Conservation (phyloP, 2,113 vertebrate species). For the Tachysurus fulvidraco region DNA sequence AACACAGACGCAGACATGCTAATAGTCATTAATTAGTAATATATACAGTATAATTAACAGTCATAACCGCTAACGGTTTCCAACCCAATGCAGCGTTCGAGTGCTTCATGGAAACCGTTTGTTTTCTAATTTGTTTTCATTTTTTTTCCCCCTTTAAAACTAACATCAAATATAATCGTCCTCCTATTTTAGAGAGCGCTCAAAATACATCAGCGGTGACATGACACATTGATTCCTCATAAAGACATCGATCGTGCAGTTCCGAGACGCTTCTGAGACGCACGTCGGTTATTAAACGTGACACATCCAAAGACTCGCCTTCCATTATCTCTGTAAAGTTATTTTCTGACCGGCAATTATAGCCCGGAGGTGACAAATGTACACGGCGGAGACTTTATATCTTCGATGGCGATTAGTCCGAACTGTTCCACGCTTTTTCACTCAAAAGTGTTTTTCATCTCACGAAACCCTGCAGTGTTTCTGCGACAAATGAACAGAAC, state of each 20-base stretch:
- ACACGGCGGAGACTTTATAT: not conserved
- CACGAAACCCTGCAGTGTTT: not conserved
- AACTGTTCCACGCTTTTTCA: not conserved
- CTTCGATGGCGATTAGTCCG: slow-evolving; percentile 1
- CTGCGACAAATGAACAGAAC: not conserved
- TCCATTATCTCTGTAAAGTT: not conserved
- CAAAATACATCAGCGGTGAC: not conserved
- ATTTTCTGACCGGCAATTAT: slow-evolving; percentile 9
- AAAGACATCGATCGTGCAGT: not conserved
- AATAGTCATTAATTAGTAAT: not conserved
- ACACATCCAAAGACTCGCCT: not conserved
- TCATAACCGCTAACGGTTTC: not conserved
- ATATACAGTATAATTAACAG: not conserved
- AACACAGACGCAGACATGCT: not conserved
- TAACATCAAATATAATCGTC: not conserved
- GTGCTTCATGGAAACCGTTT: not conserved
- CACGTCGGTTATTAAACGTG: slow-evolving; percentile 4
- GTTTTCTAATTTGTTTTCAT: not conserved
- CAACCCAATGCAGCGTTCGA: not conserved
- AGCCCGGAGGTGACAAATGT: slow-evolving; percentile 14
- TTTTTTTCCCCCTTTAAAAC: not conserved
- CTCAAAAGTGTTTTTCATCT: not conserved
- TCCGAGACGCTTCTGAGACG: not conserved
- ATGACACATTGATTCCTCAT: slow-evolving; percentile 22
- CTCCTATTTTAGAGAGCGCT: not conserved